Base-by-base conservation (phyloP, 2,888 invertebrate genomes). In the Orchesellides sinensis region DNA sequence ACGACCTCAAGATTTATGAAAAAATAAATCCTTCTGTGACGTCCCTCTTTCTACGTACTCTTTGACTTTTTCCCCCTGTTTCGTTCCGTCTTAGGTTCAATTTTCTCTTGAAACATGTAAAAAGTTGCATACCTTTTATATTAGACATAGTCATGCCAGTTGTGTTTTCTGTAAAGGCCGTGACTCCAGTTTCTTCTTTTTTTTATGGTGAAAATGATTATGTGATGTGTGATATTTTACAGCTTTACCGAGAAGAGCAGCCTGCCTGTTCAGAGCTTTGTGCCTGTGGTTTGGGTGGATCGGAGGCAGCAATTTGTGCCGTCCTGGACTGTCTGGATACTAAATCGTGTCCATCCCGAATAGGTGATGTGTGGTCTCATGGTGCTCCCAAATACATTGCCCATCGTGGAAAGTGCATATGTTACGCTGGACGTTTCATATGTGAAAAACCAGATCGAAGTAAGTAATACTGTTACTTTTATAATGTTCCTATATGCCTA, bases 211-310 rank as follows among this genome's bases (percentile, higher is more conserved):
- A n/a, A n/a, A n/a, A n/a, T n/a, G n/a, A n/a, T n/a, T n/a, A n/a
- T n/a, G n/a, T n/a, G n/a, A n/a, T n/a, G n/a, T n/a, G n/a, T n/a
- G n/a, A n/a, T n/a, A n/a, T n/a, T 75, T 91, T 91, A 40, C 91
- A 95, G 95, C 92, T 96, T 75, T 95, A 95, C 90, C 93, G 94
- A 32, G 94, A 96, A 89, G 95, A 96, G 87, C 96, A 96, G 89
- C 93, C 95, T 32, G 96, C 96, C 89, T 97, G 96, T 90, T 96
- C 96, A 49, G 96, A 96, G 91, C 92, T 97, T 78, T 97, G 97
- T 90, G 94, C 95, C 88, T 97, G 97, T 90, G 68, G 78, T 19
- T 23, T 84, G 68, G 94, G 95, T 89, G 92, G 93, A 82, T 94
- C 94, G 0, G 93, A 92, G 89, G 94, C 94, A 88, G 93, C 94